Evolutionary conservation across 2,113 vertebrate species (phyloP), one percentile per base, ranked within the genome.

Genomic region (Halichoerus grypus): DNA sequence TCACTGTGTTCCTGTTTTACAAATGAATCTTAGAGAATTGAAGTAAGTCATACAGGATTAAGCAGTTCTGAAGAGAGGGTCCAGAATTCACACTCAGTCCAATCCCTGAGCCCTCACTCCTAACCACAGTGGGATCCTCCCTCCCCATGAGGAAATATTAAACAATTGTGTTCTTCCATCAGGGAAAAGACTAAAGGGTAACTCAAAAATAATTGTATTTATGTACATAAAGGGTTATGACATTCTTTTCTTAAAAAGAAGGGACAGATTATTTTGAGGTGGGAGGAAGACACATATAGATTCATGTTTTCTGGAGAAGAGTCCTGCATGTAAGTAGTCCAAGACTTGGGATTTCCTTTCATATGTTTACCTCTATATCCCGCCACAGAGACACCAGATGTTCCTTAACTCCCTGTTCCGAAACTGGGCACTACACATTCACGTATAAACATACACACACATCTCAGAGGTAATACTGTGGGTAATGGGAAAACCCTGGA

Each of bases 221-320:
- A 19, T 67, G 46, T 39, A 77, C 53, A n/a, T 10, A 22, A 91
- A 87, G n/a, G 88, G 16, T 16, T 83, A 65, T 5, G 31, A 51
- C 80, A 72, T 95, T 83, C 16, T 94, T 95, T 91, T 71, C 51
- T 79, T 77, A 59, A 86, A 82, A 55, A 3, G 9, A 95, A 79
- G 26, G 36, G 15, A 69, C 33, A 71, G 69, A 59, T 94, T 57
- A 33, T 65, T 88, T 51, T 61, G 72, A 42, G 10, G 26, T 69
- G 39, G 15, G 51, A 57, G 51, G 24, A 84, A 91, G 67, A 84
- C 15, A 67, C n/a, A 42, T 67, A 82, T 36, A 81, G 51, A 49
- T 28, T 49, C 49, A 31, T 7, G 55, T 93, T 72, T 95, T 95
- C 46, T 42, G 18, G 71, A 91, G 81, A 93, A n/a, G 46, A 3